These are phyloP conservation scores for Picathartes gymnocephalus DNA, from an alignment of 2,113 vertebrate genomes.

Conservation along the genomic window DNA sequence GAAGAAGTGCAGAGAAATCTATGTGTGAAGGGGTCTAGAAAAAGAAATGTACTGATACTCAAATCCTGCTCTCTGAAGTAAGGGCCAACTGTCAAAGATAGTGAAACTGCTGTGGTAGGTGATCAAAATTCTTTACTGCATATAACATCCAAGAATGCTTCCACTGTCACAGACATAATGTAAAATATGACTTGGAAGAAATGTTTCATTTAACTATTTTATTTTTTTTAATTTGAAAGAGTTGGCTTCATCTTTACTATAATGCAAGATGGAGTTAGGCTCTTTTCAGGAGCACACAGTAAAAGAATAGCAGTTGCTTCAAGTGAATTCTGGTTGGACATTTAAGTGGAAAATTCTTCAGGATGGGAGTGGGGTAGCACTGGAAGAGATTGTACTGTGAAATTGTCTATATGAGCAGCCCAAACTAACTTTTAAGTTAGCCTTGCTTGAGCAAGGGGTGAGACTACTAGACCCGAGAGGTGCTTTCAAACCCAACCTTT, in stretches of 20 bases:
- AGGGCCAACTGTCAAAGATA: neutral
- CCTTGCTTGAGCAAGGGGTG: neutral
- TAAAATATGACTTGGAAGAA: neutral
- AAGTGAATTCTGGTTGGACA: neutral
- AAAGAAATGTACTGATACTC: rapidly evolving
- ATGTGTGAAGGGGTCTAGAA: neutral
- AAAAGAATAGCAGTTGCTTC: neutral
- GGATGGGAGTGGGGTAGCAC: neutral
- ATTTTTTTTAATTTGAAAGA: neutral
- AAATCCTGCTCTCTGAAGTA: neutral
- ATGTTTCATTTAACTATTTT: neutral
- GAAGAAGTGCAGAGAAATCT: neutral
- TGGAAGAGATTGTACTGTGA: neutral
- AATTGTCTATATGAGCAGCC: neutral
- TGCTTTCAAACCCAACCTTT: neutral
- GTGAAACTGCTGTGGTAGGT: neutral
- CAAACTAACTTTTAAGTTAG: neutral
- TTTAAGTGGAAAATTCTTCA: neutral
- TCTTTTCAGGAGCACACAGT: neutral
- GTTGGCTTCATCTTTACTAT: neutral
- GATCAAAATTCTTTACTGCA: neutral
- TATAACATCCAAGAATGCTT: neutral
- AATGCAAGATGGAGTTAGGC: neutral
- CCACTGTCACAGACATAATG: neutral
- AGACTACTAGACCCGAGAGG: neutral